Evolutionary conservation across 2,797 vertebrate genomes (phyloP).

Genomic region (Semaprochilodus insignis): DNA sequence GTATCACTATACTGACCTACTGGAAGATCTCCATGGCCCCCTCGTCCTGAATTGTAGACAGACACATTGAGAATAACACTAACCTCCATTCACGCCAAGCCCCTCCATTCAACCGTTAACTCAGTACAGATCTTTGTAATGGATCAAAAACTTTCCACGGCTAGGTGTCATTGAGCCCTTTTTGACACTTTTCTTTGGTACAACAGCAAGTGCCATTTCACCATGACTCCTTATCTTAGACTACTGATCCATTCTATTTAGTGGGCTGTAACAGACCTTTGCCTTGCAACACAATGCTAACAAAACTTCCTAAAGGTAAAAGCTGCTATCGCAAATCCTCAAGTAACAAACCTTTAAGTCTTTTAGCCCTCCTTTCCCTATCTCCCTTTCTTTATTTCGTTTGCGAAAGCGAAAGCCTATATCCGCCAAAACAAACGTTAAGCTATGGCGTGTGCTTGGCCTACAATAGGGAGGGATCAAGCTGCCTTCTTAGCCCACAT

Average conservation of each 20-base stretch:
- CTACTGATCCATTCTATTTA: conserved; percentile 5
- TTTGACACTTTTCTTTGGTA: conserved; percentile 13
- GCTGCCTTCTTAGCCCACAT: conserved; percentile 77
- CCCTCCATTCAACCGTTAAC: conserved; percentile 5
- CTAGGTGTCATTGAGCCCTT: conserved; percentile 22
- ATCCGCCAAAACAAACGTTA: conserved; percentile 74
- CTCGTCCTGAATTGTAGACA: not conserved
- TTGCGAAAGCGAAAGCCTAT: conserved; percentile 68
- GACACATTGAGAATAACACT: conserved; percentile 1
- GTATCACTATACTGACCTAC: not conserved
- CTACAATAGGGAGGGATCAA: conserved; percentile 76
- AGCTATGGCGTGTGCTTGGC: conserved; percentile 72
- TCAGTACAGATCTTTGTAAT: conserved; percentile 20
- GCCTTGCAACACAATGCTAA: conserved; percentile 24
- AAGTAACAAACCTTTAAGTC: conserved; percentile 37
- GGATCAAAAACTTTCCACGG: conserved; percentile 18
- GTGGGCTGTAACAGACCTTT: conserved; percentile 28
- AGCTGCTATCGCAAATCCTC: conserved; percentile 29
- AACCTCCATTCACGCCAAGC: not conserved
- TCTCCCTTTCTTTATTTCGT: conserved; percentile 26
- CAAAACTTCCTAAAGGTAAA: conserved; percentile 15
- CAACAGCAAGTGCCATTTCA: conserved; percentile 34
- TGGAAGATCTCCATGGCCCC: not conserved
- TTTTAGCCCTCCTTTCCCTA: conserved; percentile 37
- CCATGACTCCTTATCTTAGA: conserved; percentile 21